These are phyloP conservation scores for Aurelia aurita complex sp. Pacific DNA, from an alignment of 30 jellyfish, hydroid and myxozoan genomes.

Conservation along the genomic window DNA sequence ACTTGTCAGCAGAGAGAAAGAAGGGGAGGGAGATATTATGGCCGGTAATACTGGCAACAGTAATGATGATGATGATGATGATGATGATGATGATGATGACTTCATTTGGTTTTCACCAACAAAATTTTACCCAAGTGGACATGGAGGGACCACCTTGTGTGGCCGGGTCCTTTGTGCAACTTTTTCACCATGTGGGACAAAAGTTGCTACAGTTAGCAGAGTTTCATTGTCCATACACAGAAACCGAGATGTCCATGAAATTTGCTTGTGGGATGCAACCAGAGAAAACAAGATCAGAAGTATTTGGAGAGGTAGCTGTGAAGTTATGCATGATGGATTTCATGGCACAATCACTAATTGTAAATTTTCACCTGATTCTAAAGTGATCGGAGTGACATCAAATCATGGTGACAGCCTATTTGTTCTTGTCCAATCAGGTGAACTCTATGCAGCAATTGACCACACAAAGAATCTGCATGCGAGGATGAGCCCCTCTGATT, in stretches of 20 bases:
- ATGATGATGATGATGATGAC: not conserved
- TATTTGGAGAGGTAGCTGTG: slow-evolving; percentile 44
- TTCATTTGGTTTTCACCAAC: slow-evolving; percentile 33
- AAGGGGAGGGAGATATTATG: not conserved
- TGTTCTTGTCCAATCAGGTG: slow-evolving; percentile 10
- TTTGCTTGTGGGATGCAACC: slow-evolving; percentile 42
- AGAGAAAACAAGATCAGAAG: slow-evolving; percentile 2
- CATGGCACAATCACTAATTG: slow-evolving; percentile 29
- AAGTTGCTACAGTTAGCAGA: slow-evolving; percentile 45
- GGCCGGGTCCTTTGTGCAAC: slow-evolving; percentile 70
- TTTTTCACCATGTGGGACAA: slow-evolving; percentile 27
- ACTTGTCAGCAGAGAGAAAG: slow-evolving; percentile 26
- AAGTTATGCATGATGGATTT: slow-evolving; percentile 33
- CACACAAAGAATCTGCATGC: not conserved
- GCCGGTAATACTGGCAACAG: not conserved
- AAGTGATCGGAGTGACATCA: slow-evolving; percentile 39
- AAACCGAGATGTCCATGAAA: slow-evolving; percentile 42
- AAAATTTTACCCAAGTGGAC: slow-evolving; percentile 17
- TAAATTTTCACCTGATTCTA: slow-evolving; percentile 31
- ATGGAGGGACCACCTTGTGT: slow-evolving; percentile 53
- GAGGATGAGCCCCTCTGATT: slow-evolving; percentile 7
- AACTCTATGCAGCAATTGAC: not conserved
- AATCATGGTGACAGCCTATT: slow-evolving; percentile 46
- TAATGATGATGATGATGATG: not conserved
- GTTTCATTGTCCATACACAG: slow-evolving; percentile 53